Evolutionary conservation across 2,888 invertebrate species (phyloP), one percentile per base, ranked within the genome.

Genomic region (Drosophila longiperda): DNA sequence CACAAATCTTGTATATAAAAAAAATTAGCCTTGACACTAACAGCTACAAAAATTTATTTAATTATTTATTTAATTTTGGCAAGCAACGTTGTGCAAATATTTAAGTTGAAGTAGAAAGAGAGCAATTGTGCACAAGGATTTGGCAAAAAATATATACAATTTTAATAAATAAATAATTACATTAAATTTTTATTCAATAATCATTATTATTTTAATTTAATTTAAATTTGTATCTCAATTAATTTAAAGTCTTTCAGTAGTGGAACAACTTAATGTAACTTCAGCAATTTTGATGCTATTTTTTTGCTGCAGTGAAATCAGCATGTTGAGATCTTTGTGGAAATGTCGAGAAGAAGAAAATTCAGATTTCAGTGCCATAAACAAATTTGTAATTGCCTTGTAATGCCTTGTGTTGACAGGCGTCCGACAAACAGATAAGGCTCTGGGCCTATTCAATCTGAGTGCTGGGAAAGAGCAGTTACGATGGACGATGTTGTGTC

Each of bases 311-410:
- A 23, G 17, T 33, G 3, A 8, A 33, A 34, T 15, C 29, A 45
- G 7, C 42, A 29, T 8, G 33, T 34, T 36, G 34, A 61, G 67
- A 64, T 64, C 34, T 55, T 38, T 62, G 34, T 49, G 42, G 11
- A 58, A 26, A 68, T 58, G 53, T 26, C 53, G 55, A 29, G n/a
- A 69, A 66, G 63, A 42, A 15, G 59, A n/a, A 50, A 58, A 40
- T 67, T 49, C 49, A 65, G 80, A 80, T 71, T 73, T 74, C 64
- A 48, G 53, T 59, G 73, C 89, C 84, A 90, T 87, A 87, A 87
- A 87, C 87, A 90, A 90, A 89, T 87, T 80, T 80, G 85, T 90
- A 87, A 87, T 87, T 87, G 90, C 87, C 90, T 80, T 90, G 89
- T 90, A 87, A 87, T 90, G 85, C 90, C 85, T 71, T 79, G 87